Evolutionary conservation across 30 jellyfish, hydroid and myxozoan genomes (phyloP), one percentile per base, ranked within the genome.

Genomic region (Cassiopea andromeda): DNA sequence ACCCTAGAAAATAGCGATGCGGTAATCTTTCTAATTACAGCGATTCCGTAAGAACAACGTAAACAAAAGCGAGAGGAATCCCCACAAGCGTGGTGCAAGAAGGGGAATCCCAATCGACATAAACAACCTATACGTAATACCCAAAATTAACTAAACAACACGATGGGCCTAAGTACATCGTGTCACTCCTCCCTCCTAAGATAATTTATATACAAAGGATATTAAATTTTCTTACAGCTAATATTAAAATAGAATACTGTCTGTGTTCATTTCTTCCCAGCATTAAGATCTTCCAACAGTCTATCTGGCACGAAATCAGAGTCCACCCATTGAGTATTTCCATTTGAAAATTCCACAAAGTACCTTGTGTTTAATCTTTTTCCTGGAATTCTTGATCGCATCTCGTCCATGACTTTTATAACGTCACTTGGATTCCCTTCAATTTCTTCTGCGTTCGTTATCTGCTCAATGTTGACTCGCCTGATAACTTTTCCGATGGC

Each of bases 381-480:
- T 10, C 90, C 90, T 7, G 90, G 84, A 7, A 12, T 48, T 67
- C 90, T 57, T 81, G 81, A 58, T 9, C 66, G 90, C 90, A 81
- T 13, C 69, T 59, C 64, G 90, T 60, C 90, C 66, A 59, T 83
- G 46, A 81, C 90, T 44, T 60, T 61, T 43, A 60, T 68, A 48
- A 81, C 60, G 10, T 81, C 68, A 10, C 46, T 64, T 15, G 90
- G 90, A 13, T 44, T 47, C 15, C 90, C 82, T 15, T 81, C 90
- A 1, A 81, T 64, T 1, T 81, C 90, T 38, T 64, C 68, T 45
- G 90, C 90, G 17, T n/a, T n/a, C 87, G 46, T 78, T 12, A 48
- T 43, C 90, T 50, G 70, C 48, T 75, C 84, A 46, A 75, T 75
- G 84, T 75, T 75, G 15, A 75, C 84, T 75, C 84, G 13, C 27